Base-by-base conservation (phyloP, 2,113 vertebrate species). In the Phocoena sinus region DNA sequence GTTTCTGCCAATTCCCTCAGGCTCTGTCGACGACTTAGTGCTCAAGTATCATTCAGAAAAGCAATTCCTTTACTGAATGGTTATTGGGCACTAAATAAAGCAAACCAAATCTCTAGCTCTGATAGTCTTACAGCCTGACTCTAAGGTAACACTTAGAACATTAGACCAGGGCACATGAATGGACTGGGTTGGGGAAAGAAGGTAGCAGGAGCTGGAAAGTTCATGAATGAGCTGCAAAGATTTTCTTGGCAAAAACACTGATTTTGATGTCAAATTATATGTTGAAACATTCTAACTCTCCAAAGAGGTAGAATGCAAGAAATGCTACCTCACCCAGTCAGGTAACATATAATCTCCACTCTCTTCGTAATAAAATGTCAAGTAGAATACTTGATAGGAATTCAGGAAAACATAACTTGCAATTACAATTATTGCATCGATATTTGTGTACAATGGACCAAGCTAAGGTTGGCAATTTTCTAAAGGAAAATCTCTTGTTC, bases 51-150 rank as follows among this genome's bases (percentile, higher is more conserved):
- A 94, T 86, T 97, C 90, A 83, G 53, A 79, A 74, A 92, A 87
- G 21, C 62, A 94, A 86, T 90, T 94, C 28, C n/a, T 94, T 73
- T 83, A 91, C 41, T 70, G 67, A 96, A 90, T 68, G 26, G 50
- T 65, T 95, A 91, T 85, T 77, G 94, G 85, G 71, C 62, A 94
- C 71, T 88, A 92, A 91, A 82, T 86, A 94, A 92, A 96, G 28
- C 38, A 74, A 90, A 9, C 26, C 62, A 58, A 62, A 5, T 50
- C 50, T 88, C 58, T 25, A 91, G 17, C 23, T 96, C 14, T 85
- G 23, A 92, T 84, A 6, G 36, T 44, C 17, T 63, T 60, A 20
- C 8, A 84, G 17, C 68, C 62, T 90, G 60, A 73, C 8, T 77
- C n/a, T 50, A 41, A 47, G 23, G 7, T 41, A 92, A 89, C 36